Evolutionary conservation across 1,140 invertebrate genomes (phyloP), one percentile per base, ranked within the genome.

Genomic region (Myzus persicae): DNA sequence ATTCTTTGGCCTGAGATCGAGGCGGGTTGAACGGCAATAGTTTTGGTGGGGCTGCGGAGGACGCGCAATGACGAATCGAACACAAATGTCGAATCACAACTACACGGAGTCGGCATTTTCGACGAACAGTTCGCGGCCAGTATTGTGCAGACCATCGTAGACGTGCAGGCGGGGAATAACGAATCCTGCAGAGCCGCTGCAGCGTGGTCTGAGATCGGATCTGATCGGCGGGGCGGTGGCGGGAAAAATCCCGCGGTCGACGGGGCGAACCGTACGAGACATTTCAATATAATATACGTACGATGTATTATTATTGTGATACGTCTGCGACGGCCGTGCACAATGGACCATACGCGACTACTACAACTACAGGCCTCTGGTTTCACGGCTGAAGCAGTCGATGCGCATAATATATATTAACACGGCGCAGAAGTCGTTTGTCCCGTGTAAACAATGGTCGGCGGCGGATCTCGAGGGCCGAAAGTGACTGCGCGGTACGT

Each of bases 361-460:
- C 59, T 0, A 76, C 31, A 11, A 59, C 24, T 26, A 9, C 54
- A 59, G 54, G n/a, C 40, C 40, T 40, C 7, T 14, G 22, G 4
- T 51, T 51, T 51, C 20, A 51, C 48, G 24, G 48, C 48, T 51
- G 24, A 7, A 22, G 38, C 36, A 38, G 59, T 40, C 82, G 22
- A 26, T 18, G 84, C 44, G 0, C n/a, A n/a, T n/a, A n/a, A n/a
- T n/a, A n/a, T n/a, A n/a, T n/a, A n/a, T n/a, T n/a, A n/a, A n/a
- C n/a, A n/a, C 42, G 44, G 2, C 6, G 85, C 90, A 44, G 90
- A 91, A 76, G 51, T 67, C 54, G 90, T 91, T 67, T 44, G 46
- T 38, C n/a, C 90, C 24, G 38, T 91, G 51, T 91, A 67, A 91
- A 91, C 54, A 90, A 90, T 90, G 51, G 89, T 51, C 48, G 88